These are phyloP conservation scores for Psephotus haematonotus DNA, from an alignment of 2,113 vertebrate species.

Conservation along the genomic window DNA sequence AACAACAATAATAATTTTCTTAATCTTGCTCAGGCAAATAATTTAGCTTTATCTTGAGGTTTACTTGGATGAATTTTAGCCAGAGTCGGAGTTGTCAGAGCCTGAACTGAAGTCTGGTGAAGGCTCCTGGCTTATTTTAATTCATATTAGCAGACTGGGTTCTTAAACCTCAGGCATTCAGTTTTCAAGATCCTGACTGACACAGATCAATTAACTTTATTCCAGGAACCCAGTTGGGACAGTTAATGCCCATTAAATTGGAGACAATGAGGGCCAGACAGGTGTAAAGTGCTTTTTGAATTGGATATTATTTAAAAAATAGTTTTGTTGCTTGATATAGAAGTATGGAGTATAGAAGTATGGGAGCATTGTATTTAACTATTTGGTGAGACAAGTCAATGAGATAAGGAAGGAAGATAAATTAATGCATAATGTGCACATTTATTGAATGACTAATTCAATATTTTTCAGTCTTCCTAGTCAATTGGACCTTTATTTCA, in stretches of 20 bases:
- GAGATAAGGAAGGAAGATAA: background rate
- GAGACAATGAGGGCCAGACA: background rate
- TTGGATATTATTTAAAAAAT: background rate
- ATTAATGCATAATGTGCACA: background rate
- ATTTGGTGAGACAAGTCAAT: background rate
- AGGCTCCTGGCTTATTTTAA: background rate
- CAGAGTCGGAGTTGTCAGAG: background rate
- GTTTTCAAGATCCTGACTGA: conserved; percentile 27
- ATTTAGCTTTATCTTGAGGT: background rate
- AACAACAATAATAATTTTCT: background rate
- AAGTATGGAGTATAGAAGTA: background rate
- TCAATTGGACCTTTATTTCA: background rate
- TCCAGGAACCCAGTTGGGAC: background rate
- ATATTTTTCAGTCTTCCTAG: background rate
- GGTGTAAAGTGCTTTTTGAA: background rate
- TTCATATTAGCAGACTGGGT: background rate
- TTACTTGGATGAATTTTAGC: background rate
- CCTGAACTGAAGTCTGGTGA: background rate
- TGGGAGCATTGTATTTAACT: background rate
- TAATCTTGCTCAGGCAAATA: background rate
- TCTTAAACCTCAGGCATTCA: conserved; percentile 14
- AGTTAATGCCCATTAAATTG: conserved; percentile 3
- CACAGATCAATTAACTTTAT: conserved; percentile 19
- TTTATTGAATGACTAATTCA: background rate
- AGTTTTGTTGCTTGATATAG: background rate